Conservation (phyloP, 2,113 vertebrate species). For the Nycticebus coucang region DNA sequence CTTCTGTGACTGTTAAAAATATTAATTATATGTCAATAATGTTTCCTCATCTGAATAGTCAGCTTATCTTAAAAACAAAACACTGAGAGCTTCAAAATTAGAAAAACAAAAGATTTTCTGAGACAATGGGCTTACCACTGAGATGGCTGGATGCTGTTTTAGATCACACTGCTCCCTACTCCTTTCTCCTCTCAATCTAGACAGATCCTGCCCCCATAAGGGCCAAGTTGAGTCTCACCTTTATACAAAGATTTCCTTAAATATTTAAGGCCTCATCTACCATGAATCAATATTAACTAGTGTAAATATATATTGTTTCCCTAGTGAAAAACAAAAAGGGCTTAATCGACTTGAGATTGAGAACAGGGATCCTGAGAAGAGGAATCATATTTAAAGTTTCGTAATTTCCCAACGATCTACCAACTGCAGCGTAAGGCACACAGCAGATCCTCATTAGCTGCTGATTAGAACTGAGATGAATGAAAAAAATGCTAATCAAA, state of each 20-base stretch:
- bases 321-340: background rate
- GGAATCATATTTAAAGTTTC: background rate
- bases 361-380: background rate
- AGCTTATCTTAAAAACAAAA: slow-evolving; percentile 37
- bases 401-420: slow-evolving; percentile 38
- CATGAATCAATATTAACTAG: slow-evolving; percentile 37
- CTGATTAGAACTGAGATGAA: slow-evolving; percentile 7
- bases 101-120: slow-evolving; percentile 5
- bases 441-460: background rate
- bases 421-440: background rate
- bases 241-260: slow-evolving; percentile 46
- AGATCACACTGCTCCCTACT: background rate
- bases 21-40: slow-evolving; percentile 30
- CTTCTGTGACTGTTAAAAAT: slow-evolving; percentile 49
- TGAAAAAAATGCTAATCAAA: slow-evolving; percentile 37
- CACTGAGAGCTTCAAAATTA: background rate
- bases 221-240: background rate
- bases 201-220: background rate
- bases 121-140: background rate
- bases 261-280: background rate
- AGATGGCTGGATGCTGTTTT: background rate
- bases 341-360: slow-evolving; percentile 25
- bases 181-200: background rate
- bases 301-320: background rate
- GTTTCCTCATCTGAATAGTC: slow-evolving; percentile 16